Percentiles rank a stretch among this genome's conserved stretches.
phyloP scores from a whole-genome alignment of 2,888 invertebrate genomes.

The Helicoverpa assulta region DNA sequence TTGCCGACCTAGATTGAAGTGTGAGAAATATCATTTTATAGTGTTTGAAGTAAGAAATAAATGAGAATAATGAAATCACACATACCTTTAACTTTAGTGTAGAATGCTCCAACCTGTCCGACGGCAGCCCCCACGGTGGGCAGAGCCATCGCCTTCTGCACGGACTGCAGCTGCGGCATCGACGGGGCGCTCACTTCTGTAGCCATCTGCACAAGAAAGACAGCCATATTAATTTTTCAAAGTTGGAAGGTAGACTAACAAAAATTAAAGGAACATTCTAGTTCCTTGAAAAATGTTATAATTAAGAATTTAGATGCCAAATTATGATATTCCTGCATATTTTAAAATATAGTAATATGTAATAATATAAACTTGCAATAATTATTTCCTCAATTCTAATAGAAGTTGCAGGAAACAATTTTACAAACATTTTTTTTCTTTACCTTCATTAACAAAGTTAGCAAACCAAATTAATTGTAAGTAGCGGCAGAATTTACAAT shows the following conservation, averaged over 20 bases:
- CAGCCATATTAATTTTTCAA: neutral
- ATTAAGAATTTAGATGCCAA: too few relatives aligned
- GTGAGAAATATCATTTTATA: too few relatives aligned
- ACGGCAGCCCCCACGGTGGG: constrained; percentile 90
- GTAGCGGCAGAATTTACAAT: constrained; percentile 10
- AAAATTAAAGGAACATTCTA: constrained; percentile 9
- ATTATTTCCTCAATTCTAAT: neutral
- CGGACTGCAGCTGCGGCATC: constrained; percentile 84
- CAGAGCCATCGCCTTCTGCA: constrained; percentile 89
- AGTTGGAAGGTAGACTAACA: neutral
- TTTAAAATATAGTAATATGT: neutral
- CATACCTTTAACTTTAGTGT: constrained; percentile 88
- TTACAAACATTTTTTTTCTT: neutral
- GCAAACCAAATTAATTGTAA: constrained; percentile 6
- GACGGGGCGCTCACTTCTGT: constrained; percentile 80
- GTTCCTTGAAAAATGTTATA: neutral
- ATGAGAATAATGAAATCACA: neutral
- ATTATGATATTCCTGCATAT: neutral
- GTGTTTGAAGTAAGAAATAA: too few relatives aligned
- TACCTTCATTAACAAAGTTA: neutral
- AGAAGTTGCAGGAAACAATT: neutral
- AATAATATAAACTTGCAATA: neutral
- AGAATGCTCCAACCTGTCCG: constrained; percentile 89
- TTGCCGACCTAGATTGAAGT: too few relatives aligned
- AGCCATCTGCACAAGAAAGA: constrained; percentile 76